These are phyloP conservation scores for Schizothorax lantsangensis DNA, from an alignment of 2,797 vertebrate species.

Conservation along the genomic window DNA sequence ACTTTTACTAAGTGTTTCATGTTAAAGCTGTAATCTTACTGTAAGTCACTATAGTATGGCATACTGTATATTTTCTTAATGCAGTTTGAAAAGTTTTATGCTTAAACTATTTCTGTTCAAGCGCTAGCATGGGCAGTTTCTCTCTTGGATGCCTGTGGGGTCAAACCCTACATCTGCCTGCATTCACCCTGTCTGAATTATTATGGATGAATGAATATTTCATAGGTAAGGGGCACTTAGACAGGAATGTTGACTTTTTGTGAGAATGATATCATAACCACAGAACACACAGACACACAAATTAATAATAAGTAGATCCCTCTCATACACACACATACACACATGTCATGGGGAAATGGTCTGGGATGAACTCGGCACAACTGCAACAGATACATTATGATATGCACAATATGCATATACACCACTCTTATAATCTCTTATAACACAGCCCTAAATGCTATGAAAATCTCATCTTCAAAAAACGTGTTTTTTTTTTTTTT, in stretches of 20 bases:
- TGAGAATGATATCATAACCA: conserved; percentile 87
- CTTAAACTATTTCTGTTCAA: not conserved
- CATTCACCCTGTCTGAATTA: conserved; percentile 67
- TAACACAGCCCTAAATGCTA: not conserved
- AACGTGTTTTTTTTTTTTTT: rapidly evolving
- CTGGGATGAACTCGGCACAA: conserved; percentile 22
- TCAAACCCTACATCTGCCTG: conserved; percentile 30
- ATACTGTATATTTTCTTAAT: not conserved
- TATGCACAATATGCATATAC: not conserved
- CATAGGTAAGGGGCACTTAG: conserved; percentile 85
- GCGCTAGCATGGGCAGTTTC: not conserved
- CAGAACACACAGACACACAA: conserved; percentile 75
- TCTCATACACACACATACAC: conserved; percentile 27
- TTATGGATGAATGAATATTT: conserved; percentile 84
- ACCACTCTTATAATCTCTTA: not conserved
- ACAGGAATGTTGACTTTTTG: conserved; percentile 81
- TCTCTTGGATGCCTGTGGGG: conserved; percentile 27
- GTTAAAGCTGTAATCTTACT: not conserved
- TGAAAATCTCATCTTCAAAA: not conserved
- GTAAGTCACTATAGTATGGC: not conserved
- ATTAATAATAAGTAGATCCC: conserved; percentile 33
- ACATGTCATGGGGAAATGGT: conserved; percentile 3
- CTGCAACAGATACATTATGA: not conserved
- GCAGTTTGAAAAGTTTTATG: not conserved
- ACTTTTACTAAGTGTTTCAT: conserved; percentile 6